These are phyloP conservation scores for Boulengeromyrus knoepffleri DNA, from an alignment of 2,113 vertebrate species.

Conservation along the genomic window DNA sequence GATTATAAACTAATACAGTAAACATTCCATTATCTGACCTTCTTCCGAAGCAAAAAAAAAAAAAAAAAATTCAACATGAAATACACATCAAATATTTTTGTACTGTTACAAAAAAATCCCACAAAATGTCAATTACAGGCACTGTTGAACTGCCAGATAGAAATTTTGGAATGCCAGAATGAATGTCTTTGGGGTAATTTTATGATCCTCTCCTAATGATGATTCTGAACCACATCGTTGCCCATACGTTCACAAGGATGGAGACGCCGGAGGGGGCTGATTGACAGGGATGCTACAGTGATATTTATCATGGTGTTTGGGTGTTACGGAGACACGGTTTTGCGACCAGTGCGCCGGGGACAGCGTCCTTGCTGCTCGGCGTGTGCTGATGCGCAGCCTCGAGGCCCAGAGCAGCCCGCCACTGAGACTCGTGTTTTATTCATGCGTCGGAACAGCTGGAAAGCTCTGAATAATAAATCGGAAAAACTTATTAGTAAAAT, in stretches of 20 bases:
- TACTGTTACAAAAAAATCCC: not conserved
- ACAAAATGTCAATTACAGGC: not conserved
- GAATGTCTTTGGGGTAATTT: not conserved
- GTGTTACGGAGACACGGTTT: not conserved
- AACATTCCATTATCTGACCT: not conserved
- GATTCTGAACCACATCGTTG: not conserved
- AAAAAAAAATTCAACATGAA: not conserved
- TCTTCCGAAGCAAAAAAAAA: not conserved
- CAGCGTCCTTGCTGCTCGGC: not conserved
- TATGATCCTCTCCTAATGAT: not conserved
- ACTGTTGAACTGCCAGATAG: not conserved
- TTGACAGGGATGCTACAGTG: not conserved
- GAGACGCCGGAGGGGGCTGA: not conserved
- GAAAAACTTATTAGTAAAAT: not conserved
- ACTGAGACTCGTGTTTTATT: slow-evolving; percentile 4
- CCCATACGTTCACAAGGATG: not conserved
- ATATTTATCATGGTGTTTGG: not conserved
- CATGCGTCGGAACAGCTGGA: not conserved
- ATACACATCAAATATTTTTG: not conserved
- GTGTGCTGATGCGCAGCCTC: not conserved
- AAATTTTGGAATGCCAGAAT: not conserved
- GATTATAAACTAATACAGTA: not conserved
- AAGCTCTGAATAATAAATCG: slow-evolving; percentile 15
- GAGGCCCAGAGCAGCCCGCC: not conserved
- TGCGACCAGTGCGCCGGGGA: not conserved